Percentiles rank a stretch among this genome's conserved stretches.
Evolutionary conservation across 2,113 vertebrate genomes (phyloP).

Genomic region (Neofelis nebulosa): DNA sequence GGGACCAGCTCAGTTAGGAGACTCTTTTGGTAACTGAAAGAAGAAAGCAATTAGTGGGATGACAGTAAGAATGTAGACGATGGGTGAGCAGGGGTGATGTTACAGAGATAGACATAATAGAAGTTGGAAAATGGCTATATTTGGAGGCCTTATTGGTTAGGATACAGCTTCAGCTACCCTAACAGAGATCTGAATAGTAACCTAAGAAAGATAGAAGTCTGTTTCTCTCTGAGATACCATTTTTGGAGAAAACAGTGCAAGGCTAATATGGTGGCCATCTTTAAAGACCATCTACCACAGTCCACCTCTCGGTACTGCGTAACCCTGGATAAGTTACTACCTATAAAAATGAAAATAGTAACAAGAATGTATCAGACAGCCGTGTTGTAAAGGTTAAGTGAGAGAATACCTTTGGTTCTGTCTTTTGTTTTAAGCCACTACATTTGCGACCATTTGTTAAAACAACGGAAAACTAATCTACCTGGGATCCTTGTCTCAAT

Average conservation of each 20-base stretch:
- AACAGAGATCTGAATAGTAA: background rate
- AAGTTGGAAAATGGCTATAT: background rate
- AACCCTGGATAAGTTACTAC: background rate
- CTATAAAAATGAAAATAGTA: background rate
- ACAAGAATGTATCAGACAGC: background rate
- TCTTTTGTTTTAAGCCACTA: background rate
- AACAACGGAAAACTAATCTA: background rate
- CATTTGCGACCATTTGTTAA: background rate
- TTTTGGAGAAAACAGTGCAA: conserved; percentile 4
- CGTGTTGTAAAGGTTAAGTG: background rate
- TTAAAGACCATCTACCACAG: background rate
- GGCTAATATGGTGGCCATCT: background rate
- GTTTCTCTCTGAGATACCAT: background rate
- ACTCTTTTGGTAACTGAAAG: background rate
- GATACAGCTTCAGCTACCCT: background rate
- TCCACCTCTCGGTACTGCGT: background rate
- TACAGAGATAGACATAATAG: background rate
- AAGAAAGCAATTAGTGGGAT: background rate
- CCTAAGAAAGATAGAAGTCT: background rate
- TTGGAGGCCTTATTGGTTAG: background rate
- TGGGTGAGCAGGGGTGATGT: background rate
- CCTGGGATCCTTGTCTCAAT: background rate
- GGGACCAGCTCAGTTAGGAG: background rate
- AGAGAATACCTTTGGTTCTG: background rate
- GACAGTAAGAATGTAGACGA: background rate